Percentiles rank a stretch among this genome's conserved stretches.
Conservation (phyloP, 2,113 vertebrate genomes). For the Neolamprologus fasciatus region DNA sequence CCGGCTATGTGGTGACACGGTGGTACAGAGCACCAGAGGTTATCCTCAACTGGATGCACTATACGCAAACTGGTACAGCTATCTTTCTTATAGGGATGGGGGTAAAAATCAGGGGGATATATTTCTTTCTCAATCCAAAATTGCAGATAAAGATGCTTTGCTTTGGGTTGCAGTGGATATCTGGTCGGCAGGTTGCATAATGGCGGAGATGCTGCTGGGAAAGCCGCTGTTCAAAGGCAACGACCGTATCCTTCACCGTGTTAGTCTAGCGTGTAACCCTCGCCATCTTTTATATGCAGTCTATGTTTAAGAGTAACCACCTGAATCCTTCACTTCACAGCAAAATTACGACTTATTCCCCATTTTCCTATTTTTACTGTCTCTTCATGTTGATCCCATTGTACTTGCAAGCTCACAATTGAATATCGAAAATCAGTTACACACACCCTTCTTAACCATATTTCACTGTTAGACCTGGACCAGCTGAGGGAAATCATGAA, state of each 20-base stretch:
- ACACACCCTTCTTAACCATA: slow-evolving; percentile 52
- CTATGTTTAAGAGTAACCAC: background rate
- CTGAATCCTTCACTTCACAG: background rate
- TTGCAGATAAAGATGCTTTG: background rate
- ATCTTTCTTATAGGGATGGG: background rate
- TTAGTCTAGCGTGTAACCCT: background rate
- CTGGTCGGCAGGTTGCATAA: slow-evolving; percentile 98
- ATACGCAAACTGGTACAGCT: slow-evolving; percentile 84
- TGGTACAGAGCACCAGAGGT: slow-evolving; percentile 97
- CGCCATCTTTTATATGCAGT: background rate
- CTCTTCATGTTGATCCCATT: background rate
- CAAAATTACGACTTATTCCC: background rate
- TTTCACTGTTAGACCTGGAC: slow-evolving; percentile 80
- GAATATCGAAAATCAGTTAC: background rate
- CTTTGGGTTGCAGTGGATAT: slow-evolving; percentile 83
- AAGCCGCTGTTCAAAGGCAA: slow-evolving; percentile 92
- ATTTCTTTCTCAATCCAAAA: background rate
- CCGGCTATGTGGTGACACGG: slow-evolving; percentile 94
- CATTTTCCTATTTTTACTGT: background rate
- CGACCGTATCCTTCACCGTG: slow-evolving; percentile 86
- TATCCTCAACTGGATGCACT: slow-evolving; percentile 97
- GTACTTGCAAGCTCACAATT: background rate
- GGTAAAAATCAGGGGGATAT: background rate
- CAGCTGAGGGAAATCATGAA: slow-evolving; percentile 98
- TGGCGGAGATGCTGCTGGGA: slow-evolving; percentile 96